phyloP scores from a whole-genome alignment of 2,113 vertebrate genomes.

The Campylomormyrus tamandua region DNA sequence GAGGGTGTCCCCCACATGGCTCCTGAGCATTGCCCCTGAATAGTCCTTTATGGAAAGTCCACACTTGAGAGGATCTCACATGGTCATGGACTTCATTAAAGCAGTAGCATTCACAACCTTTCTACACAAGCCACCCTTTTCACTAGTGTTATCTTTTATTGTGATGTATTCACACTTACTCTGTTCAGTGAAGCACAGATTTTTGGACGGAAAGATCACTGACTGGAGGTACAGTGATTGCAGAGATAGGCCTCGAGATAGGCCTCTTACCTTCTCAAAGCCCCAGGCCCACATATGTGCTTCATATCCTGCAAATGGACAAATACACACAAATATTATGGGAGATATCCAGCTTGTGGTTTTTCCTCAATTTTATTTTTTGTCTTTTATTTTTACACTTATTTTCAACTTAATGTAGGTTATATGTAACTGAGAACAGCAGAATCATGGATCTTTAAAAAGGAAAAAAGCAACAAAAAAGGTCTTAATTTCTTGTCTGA shows the following conservation, averaged over 20 bases:
- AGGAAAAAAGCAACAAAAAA: not conserved
- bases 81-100: constrained; percentile 54
- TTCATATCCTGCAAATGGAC: not conserved
- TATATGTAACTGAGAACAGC: not conserved
- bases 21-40: not conserved
- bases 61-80: constrained; percentile 48
- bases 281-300: not conserved
- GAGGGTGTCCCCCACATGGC: not conserved
- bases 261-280: not conserved
- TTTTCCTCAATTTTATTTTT: not conserved
- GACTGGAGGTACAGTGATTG: not conserved
- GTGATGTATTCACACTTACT: not conserved
- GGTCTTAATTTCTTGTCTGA: not conserved
- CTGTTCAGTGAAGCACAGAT: not conserved
- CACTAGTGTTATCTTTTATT: not conserved
- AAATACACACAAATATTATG: not conserved
- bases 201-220: not conserved
- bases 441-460: not conserved
- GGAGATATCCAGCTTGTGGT: not conserved
- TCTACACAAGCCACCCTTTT: not conserved
- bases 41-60: constrained; percentile 64
- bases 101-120: not conserved
- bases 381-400: not conserved
- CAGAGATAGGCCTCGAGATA: not conserved
- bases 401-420: not conserved